Base-by-base conservation (phyloP, 2,113 vertebrate species). In the Nettapus auritus region DNA sequence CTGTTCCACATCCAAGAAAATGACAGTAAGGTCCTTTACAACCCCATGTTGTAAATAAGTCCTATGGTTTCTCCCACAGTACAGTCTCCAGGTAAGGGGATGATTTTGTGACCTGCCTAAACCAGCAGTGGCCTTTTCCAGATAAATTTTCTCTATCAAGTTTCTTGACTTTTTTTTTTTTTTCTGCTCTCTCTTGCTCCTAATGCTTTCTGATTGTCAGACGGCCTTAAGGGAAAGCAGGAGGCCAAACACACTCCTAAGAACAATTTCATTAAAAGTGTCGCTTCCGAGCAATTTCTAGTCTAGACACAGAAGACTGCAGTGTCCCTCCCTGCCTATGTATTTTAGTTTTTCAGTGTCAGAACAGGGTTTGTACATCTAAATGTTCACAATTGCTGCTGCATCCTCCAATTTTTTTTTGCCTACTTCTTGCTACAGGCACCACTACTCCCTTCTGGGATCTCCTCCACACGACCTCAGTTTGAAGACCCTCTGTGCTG, bases 281-380 rank as follows among this genome's bases (percentile, higher is more conserved):
- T 70, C 13, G 8, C 64, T 73, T 77, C 52, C 55, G 68, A 71
- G 42, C 22, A 12, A 16, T 11, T 73, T 19, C 63, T 53, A 4
- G 31, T 29, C 19, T 11, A 68, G 29, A 14, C 18, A 56, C 18
- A n/a, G 18, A 21, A 81, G 34, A 82, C 59, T 1, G 0, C 19
- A 64, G 6, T 17, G 7, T 64, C 34, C 16, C 9, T 82, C 75
- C 19, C 13, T 85, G n/a, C 17, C 44, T 5, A 6, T 1, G 0
- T 55, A 8, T 56, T 77, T 78, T 56, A 38, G 11, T 66, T 66
- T 36, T 80, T 82, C 8, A 16, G 9, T 64, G 22, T 69, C 5
- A 12, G 52, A 84, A 38, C 13, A 4, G 28, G 22, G 9, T 5
- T n/a, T 40, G 21, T 60, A 36, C 13, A 15, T 59, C 29, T 11